Evolutionary conservation across 2,888 invertebrate species (phyloP).

Genomic region (Drosophila neonasuta): DNA sequence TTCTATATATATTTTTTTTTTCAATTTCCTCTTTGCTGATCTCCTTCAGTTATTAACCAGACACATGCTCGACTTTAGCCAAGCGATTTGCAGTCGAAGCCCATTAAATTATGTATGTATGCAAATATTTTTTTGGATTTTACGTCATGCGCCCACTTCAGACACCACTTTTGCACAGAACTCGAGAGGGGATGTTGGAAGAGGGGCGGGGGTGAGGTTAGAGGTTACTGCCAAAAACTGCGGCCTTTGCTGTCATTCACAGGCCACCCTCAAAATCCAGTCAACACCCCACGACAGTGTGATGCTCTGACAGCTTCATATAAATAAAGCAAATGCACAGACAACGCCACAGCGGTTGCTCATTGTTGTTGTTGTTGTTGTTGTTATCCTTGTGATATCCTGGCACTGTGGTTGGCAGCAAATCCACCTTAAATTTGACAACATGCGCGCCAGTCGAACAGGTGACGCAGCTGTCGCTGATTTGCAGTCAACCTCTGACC

Average conservation of each 20-base stretch:
- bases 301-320: constrained; percentile 67
- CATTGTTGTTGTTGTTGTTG: constrained; percentile 20
- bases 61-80: background rate
- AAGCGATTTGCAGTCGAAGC: constrained; percentile 17
- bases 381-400: constrained; percentile 33
- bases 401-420: constrained; percentile 63
- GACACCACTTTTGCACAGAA: background rate
- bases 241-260: constrained; percentile 64
- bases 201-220: background rate
- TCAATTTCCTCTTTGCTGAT: background rate
- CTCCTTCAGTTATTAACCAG: background rate
- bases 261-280: constrained; percentile 32
- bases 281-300: constrained; percentile 20
- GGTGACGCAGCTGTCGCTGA: constrained; percentile 63
- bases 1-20: background rate
- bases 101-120: constrained; percentile 24
- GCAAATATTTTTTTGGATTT: constrained; percentile 14
- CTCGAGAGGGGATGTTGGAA: background rate
- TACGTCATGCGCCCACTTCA: constrained; percentile 20
- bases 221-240: constrained; percentile 41
- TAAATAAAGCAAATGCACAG: constrained; percentile 65
- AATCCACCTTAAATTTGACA: constrained; percentile 74
- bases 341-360: constrained; percentile 20
- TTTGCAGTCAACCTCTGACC: constrained; percentile 15
- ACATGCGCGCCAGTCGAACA: constrained; percentile 57